Conservation (phyloP, 1,140 invertebrate species). For the Scylla paramamosain region DNA sequence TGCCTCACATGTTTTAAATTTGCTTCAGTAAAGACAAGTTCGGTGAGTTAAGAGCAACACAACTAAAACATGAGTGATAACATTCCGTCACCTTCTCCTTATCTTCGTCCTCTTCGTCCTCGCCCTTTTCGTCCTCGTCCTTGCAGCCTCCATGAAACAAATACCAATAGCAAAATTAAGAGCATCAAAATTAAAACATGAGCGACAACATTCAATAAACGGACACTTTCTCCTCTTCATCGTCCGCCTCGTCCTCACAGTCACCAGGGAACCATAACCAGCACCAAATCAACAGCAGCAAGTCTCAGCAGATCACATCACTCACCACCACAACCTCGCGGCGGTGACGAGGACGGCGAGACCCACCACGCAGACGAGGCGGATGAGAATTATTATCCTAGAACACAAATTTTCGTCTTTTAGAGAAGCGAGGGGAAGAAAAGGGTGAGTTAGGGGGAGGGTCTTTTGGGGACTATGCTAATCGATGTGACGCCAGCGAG, state of each 20-base stretch:
- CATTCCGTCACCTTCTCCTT: too few relatives aligned
- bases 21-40: too few relatives aligned
- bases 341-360: background rate
- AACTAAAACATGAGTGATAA: too few relatives aligned
- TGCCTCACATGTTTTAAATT: too few relatives aligned
- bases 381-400: background rate
- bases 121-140: too few relatives aligned
- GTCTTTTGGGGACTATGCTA: constrained; percentile 10
- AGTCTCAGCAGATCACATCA: background rate
- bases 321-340: background rate
- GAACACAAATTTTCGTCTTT: background rate
- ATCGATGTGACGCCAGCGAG: constrained; percentile 56
- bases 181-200: too few relatives aligned
- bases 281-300: background rate
- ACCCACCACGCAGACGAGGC: background rate
- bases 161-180: background rate
- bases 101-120: too few relatives aligned
- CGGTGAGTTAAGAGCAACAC: too few relatives aligned
- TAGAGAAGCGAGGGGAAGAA: background rate
- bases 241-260: background rate
- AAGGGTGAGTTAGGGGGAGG: background rate
- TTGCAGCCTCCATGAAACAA: too few relatives aligned
- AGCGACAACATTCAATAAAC: too few relatives aligned
- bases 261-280: background rate
- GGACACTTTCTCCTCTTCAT: too few relatives aligned